Evolutionary conservation across 2,113 vertebrate species (phyloP).

Genomic region (Perognathus longimembris): DNA sequence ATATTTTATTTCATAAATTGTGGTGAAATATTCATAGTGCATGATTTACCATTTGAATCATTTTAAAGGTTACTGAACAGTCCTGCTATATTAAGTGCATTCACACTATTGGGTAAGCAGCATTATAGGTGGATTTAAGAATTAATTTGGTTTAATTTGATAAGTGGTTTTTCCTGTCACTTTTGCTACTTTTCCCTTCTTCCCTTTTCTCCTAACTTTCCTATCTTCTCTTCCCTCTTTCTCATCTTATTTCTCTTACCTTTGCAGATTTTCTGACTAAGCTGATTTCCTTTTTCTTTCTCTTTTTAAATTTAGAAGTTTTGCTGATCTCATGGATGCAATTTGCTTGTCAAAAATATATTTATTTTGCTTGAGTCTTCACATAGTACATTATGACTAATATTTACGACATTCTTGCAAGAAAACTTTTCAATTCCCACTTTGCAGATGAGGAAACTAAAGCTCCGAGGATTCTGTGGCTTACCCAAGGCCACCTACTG

Average conservation of each 20-base stretch:
- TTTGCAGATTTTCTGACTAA: neutral
- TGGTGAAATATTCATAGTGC: neutral
- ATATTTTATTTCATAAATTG: neutral
- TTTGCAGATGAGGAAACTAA: conserved; percentile 18
- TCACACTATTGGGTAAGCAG: neutral
- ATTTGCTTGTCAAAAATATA: too few species aligned
- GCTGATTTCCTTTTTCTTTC: neutral
- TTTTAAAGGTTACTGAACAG: neutral
- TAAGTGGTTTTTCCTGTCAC: neutral
- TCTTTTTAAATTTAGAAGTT: neutral
- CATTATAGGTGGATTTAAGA: neutral
- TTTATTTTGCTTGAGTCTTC: too few species aligned
- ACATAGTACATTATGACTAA: neutral
- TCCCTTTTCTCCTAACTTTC: neutral
- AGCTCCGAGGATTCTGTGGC: neutral
- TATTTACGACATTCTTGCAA: neutral
- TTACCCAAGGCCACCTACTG: neutral
- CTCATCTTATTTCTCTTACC: neutral
- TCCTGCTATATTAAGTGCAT: neutral
- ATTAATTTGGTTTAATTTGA: conserved; percentile 4
- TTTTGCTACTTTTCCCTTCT: neutral
- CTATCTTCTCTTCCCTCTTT: neutral
- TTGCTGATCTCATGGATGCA: too few species aligned
- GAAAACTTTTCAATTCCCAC: neutral
- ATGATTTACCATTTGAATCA: neutral